Conservation (phyloP, 2,797 vertebrate genomes). For the Melopsittacus undulatus region DNA sequence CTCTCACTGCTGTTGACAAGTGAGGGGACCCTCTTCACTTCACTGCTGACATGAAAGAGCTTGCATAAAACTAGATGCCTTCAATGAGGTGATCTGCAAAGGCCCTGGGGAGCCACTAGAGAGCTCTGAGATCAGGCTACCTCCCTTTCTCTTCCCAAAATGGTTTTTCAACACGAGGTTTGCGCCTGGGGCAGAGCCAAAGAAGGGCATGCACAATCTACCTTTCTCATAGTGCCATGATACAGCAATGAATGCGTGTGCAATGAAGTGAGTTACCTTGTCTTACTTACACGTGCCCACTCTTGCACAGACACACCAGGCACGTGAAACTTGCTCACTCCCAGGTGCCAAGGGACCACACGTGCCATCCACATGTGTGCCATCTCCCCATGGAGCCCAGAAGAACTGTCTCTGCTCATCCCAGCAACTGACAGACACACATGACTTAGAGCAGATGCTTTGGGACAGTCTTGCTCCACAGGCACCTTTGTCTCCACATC, state of each 20-base stretch:
- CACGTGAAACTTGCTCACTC: rapidly evolving
- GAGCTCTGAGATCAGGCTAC: not conserved
- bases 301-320: not conserved
- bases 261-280: not conserved
- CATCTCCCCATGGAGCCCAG: not conserved
- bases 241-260: not conserved
- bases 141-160: not conserved
- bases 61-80: not conserved
- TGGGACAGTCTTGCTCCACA: not conserved
- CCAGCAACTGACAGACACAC: not conserved
- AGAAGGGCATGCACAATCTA: not conserved
- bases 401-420: not conserved
- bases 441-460: not conserved
- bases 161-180: not conserved
- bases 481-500: conserved; percentile 27
- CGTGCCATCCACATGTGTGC: rapidly evolving
- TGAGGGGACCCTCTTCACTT: conserved; percentile 21
- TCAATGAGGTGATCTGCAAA: not conserved
- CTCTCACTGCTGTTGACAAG: conserved; percentile 59
- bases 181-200: not conserved
- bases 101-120: not conserved
- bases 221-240: not conserved
- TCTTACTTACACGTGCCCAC: rapidly evolving
- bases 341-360: not conserved
- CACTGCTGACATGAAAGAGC: not conserved